A percentile compares a stretch with the other conserved stretches of the same genome.
These are phyloP conservation scores for Otolemur garnettii DNA, from an alignment of 2,113 vertebrate species.

Conservation along the genomic window DNA sequence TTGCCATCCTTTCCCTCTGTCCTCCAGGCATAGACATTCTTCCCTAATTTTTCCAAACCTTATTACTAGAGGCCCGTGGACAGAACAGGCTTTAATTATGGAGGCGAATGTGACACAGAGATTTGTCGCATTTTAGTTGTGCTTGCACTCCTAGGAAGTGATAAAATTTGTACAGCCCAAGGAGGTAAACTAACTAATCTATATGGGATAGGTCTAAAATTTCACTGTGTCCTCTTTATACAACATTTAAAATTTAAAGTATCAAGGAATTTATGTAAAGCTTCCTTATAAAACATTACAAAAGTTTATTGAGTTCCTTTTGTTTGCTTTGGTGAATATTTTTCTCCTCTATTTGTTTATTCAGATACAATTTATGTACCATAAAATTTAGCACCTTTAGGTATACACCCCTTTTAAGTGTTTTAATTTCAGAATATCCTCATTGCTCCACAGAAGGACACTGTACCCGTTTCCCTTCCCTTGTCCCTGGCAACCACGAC, in stretches of 20 bases:
- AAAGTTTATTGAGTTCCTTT: neutral
- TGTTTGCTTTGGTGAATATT: neutral
- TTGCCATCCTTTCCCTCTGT: conserved; percentile 3
- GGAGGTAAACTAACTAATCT: neutral
- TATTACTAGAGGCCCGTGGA: neutral
- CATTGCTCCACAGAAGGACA: neutral
- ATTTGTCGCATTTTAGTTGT: neutral
- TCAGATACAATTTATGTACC: neutral
- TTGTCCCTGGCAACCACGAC: neutral
- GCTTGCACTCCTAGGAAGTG: neutral
- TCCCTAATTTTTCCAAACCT: neutral
- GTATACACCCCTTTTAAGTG: neutral
- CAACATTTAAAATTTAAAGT: conserved; percentile 13
- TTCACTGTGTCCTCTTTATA: neutral
- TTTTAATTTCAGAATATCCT: conserved; percentile 7
- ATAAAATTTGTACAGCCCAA: neutral
- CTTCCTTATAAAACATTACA: neutral
- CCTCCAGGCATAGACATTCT: neutral
- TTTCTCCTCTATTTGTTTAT: neutral
- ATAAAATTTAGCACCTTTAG: neutral
- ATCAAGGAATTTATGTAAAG: neutral
- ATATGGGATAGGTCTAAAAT: neutral
- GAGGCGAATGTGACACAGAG: neutral
- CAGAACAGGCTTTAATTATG: neutral
- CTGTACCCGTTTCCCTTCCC: rapidly evolving